Conservation (phyloP, 2,888 invertebrate genomes). For the Helobdella robusta region DNA sequence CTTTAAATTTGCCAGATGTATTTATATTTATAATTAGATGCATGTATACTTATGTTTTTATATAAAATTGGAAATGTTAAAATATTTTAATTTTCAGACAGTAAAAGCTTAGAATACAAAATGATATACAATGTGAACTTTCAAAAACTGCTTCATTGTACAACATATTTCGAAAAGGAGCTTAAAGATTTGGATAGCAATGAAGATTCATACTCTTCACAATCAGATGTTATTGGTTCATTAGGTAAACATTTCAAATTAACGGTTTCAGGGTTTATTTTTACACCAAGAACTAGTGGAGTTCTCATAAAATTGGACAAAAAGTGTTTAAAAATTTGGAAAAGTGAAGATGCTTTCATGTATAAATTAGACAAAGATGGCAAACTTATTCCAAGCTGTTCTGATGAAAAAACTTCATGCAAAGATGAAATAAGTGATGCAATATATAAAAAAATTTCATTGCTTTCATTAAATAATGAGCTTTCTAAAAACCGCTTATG, state of each 20-base stretch:
- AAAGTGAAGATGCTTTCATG: slow-evolving; percentile 23
- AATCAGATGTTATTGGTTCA: slow-evolving; percentile 15
- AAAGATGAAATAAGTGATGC: neutral
- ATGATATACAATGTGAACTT: slow-evolving; percentile 9
- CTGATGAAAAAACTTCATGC: neutral
- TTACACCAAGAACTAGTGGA: slow-evolving; percentile 29
- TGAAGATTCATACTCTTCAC: slow-evolving; percentile 15
- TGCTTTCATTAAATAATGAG: too few species aligned
- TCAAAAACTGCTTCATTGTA: slow-evolving; percentile 28
- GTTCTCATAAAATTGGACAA: slow-evolving; percentile 25
- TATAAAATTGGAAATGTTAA: too few species aligned
- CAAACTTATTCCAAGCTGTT: neutral
- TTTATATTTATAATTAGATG: neutral
- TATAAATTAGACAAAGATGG: neutral
- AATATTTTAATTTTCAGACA: too few species aligned
- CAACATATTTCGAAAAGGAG: slow-evolving; percentile 26
- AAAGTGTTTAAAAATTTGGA: slow-evolving; percentile 27
- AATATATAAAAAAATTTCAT: too few species aligned
- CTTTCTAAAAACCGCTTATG: too few species aligned
- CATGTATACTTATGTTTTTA: too few species aligned
- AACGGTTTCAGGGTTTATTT: slow-evolving; percentile 27
- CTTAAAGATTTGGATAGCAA: neutral
- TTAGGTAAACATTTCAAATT: slow-evolving; percentile 22
- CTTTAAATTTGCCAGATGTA: neutral
- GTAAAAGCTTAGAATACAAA: too few species aligned